These are phyloP conservation scores for Climacteris rufus DNA, from an alignment of 2,113 vertebrate species.

Conservation along the genomic window DNA sequence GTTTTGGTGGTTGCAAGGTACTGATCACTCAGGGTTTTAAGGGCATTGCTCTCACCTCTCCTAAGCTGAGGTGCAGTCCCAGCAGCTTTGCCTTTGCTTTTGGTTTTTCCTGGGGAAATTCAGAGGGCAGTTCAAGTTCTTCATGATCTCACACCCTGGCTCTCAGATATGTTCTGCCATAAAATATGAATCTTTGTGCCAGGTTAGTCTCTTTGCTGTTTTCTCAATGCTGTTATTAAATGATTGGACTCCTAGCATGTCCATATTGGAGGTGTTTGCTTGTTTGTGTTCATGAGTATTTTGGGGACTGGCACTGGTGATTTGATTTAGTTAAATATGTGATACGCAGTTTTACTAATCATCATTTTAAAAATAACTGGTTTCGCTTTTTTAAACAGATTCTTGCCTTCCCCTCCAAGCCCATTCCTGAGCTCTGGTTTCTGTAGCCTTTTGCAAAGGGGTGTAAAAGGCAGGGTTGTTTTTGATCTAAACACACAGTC, in stretches of 20 bases:
- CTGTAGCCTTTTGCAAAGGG: not conserved
- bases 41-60: not conserved
- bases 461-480: not conserved
- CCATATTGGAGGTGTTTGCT: not conserved
- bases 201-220: not conserved
- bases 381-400: not conserved
- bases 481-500: not conserved
- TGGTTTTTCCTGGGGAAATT: not conserved
- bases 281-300: not conserved
- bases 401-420: not conserved
- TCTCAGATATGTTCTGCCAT: not conserved
- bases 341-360: not conserved
- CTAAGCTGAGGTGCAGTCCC: not conserved
- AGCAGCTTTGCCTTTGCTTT: not conserved
- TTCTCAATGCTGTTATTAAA: not conserved
- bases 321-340: not conserved
- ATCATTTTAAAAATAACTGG: fast-evolving
- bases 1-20: not conserved
- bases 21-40: not conserved
- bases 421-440: not conserved
- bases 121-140: not conserved
- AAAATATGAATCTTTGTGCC: not conserved
- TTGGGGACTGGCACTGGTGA: not conserved
- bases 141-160: not conserved
- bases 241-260: not conserved